Evolutionary conservation across 2,888 invertebrate species (phyloP), one percentile per base, ranked within the genome.

Genomic region (Hirtodrosophila trivittata): DNA sequence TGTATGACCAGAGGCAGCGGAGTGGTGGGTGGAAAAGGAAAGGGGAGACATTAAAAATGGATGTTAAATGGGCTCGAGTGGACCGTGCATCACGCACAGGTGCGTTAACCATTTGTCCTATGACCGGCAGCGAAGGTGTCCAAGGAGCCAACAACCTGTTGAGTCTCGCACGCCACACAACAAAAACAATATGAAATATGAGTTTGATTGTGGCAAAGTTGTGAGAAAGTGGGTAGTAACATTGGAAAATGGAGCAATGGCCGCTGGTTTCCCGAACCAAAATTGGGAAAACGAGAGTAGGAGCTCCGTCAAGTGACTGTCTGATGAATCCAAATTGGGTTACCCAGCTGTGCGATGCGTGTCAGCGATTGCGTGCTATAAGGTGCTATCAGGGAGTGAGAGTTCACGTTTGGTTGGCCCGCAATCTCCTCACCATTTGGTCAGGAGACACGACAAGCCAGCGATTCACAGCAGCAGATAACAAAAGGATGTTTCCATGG

Each of bases 291-390:
- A 25, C 4, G 25, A 6, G 25, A 6, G 25, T 25, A 28, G 28
- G 12, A 51, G 38, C n/a, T 9, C 32, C 28, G 41, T 46, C 49
- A 38, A 42, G 30, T 39, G 66, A 12, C 42, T 73, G 52, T 50
- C 69, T 39, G 28, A 49, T 37, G 39, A 35, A 30, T 28, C 39
- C 43, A 49, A 60, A 71, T 70, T 59, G 66, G 76, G 72, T 56
- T 65, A 49, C 39, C 55, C 77, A 77, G 76, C 67, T 82, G 83
- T 54, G 51, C 51, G 66, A 66, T 85, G 77, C 85, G 78, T 77
- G 77, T 45, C 47, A 35, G 37, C 49, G 21, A 38, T 77, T 82
- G 77, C 77, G 77, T 85, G 77, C 25, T 7, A 9, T 6, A 8
- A 3, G 33, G 3, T 9, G 8, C 37, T 6, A 9, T 37, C 2